These are phyloP conservation scores for Adelosebastes latens DNA, from an alignment of 2,797 vertebrate genomes.

Conservation along the genomic window DNA sequence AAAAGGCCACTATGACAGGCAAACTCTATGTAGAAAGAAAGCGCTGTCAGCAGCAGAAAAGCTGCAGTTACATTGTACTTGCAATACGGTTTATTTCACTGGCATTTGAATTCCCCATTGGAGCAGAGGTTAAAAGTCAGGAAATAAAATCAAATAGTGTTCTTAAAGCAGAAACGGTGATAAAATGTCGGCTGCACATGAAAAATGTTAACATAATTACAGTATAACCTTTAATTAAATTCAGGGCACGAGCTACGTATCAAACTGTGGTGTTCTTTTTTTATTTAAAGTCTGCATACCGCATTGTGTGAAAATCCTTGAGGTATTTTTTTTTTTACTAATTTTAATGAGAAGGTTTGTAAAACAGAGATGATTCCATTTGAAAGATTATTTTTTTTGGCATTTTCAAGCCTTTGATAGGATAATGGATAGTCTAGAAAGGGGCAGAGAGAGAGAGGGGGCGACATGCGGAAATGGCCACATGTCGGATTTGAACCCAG, in stretches of 20 bases:
- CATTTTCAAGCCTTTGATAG: too few species aligned
- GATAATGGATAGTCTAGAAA: too few species aligned
- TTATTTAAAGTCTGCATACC: background rate
- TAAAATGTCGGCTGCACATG: background rate
- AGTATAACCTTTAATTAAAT: background rate
- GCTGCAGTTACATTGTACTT: background rate
- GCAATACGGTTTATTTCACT: background rate
- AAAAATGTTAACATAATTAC: constrained; percentile 7
- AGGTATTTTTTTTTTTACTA: background rate
- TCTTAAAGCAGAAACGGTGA: background rate
- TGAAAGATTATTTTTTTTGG: too few species aligned
- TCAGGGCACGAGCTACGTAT: background rate
- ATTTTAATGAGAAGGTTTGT: background rate
- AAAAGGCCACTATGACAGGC: too few species aligned
- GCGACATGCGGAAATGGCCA: too few species aligned
- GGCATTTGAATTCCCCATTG: background rate
- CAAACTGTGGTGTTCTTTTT: background rate
- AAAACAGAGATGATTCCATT: background rate
- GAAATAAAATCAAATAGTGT: background rate
- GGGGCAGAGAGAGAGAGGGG: too few species aligned
- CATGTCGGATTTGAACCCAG: too few species aligned
- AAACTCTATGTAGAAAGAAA: background rate
- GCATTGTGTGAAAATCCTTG: background rate
- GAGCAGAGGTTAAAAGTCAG: background rate
- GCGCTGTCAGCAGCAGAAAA: too few species aligned